These are phyloP conservation scores for Agrilus planipennis DNA, from an alignment of 1,140 invertebrate genomes.

Conservation along the genomic window DNA sequence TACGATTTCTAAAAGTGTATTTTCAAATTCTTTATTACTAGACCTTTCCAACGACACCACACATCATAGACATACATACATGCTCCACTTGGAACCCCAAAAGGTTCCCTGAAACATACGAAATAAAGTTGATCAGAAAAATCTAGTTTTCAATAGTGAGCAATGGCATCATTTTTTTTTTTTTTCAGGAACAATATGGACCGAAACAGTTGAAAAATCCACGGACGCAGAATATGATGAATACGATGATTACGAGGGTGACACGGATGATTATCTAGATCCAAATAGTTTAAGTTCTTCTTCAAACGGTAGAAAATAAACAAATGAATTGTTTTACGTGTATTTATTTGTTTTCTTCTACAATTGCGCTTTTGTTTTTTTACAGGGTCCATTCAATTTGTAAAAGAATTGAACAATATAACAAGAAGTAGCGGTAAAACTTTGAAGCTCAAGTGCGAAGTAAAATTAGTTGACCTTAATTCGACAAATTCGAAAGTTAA, in stretches of 20 bases:
- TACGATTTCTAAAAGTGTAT: too few species aligned
- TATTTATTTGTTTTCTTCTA: background rate
- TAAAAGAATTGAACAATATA: slow-evolving; percentile 42
- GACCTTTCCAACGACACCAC: too few species aligned
- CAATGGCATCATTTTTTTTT: too few species aligned
- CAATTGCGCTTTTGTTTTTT: slow-evolving; percentile 1
- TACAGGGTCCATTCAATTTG: slow-evolving; percentile 33
- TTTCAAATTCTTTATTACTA: too few species aligned
- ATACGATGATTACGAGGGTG: slow-evolving; percentile 18
- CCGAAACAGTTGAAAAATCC: slow-evolving; percentile 2
- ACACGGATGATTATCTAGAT: slow-evolving; percentile 18
- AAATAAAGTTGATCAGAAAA: too few species aligned
- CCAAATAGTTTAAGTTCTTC: slow-evolving; percentile 21
- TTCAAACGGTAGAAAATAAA: slow-evolving; percentile 17
- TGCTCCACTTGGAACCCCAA: too few species aligned
- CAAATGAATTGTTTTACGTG: background rate
- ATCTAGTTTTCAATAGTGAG: too few species aligned
- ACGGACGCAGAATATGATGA: slow-evolving; percentile 8
- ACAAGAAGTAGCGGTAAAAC: slow-evolving; percentile 49
- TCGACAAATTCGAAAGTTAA: slow-evolving; percentile 35
- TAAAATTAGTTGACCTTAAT: slow-evolving; percentile 29
- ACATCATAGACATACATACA: too few species aligned
- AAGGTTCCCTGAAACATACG: too few species aligned
- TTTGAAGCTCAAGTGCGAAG: slow-evolving; percentile 54
- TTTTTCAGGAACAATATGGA: slow-evolving; percentile 13